Percentiles rank a stretch among this genome's conserved stretches.
phyloP scores from a whole-genome alignment of 64 coral and sea anemone species.

The Porites australiensis region DNA sequence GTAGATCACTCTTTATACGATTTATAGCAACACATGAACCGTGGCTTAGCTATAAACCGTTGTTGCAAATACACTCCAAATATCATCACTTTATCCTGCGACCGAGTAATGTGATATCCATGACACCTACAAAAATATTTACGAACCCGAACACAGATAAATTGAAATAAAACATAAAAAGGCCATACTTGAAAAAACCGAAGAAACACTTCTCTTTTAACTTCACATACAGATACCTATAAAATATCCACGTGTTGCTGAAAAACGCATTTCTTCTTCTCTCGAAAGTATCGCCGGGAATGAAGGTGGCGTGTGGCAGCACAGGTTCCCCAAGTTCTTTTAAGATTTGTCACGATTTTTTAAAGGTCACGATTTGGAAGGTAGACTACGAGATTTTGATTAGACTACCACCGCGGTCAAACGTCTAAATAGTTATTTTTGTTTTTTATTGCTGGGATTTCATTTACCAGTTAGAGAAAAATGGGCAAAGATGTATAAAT shows the following conservation, averaged over 20 bases:
- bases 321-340: no score
- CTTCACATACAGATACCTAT: no score
- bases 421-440: no score
- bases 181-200: neutral
- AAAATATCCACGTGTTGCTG: slow-evolving; percentile 26
- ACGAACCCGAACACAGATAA: neutral
- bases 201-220: neutral
- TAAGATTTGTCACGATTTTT: no score
- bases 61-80: neutral
- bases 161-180: neutral
- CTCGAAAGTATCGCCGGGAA: slow-evolving; percentile 11
- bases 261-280: neutral
- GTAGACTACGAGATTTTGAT: no score
- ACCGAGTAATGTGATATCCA: neutral
- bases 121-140: neutral
- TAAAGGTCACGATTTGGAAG: no score
- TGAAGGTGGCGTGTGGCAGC: no score
- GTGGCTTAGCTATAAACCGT: neutral
- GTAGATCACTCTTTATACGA: neutral
- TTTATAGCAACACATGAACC: neutral
- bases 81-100: neutral
- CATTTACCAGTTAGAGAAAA: no score
- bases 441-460: no score
- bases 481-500: no score
- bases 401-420: no score